A percentile compares a stretch with the other conserved stretches of the same genome.
These are phyloP conservation scores for Trichosurus vulpecula DNA, from an alignment of 2,797 vertebrate genomes.

Conservation along the genomic window DNA sequence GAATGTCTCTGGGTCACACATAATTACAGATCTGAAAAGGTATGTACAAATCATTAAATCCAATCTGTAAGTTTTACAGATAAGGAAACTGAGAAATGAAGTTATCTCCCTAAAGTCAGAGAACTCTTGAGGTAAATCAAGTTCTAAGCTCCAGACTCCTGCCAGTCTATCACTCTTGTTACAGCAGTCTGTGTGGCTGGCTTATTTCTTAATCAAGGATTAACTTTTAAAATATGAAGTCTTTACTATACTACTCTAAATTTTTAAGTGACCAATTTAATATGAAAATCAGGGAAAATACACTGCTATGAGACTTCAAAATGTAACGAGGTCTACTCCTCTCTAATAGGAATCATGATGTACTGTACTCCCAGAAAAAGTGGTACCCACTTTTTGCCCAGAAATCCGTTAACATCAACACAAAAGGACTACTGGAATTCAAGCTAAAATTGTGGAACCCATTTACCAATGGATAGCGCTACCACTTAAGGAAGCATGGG, in stretches of 20 bases:
- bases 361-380: not conserved
- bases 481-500: not conserved
- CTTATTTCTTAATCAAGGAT: not conserved
- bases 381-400: not conserved
- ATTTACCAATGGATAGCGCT: slow-evolving; percentile 22
- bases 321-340: not conserved
- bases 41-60: not conserved
- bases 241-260: not conserved
- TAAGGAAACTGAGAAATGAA: not conserved
- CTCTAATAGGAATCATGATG: not conserved
- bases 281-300: not conserved
- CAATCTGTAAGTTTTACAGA: not conserved
- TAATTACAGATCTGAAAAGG: not conserved
- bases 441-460: slow-evolving; percentile 19
- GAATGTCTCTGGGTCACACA: not conserved
- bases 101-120: not conserved
- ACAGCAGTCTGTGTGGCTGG: not conserved
- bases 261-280: not conserved
- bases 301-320: not conserved
- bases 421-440: not conserved
- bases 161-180: not conserved
- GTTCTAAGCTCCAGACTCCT: not conserved
- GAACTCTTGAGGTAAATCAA: not conserved
- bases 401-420: slow-evolving; percentile 7
- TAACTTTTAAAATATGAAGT: not conserved